Evolutionary conservation across 2,113 vertebrate genomes (phyloP), one percentile per base, ranked within the genome.

Genomic region (Morone chrysops): DNA sequence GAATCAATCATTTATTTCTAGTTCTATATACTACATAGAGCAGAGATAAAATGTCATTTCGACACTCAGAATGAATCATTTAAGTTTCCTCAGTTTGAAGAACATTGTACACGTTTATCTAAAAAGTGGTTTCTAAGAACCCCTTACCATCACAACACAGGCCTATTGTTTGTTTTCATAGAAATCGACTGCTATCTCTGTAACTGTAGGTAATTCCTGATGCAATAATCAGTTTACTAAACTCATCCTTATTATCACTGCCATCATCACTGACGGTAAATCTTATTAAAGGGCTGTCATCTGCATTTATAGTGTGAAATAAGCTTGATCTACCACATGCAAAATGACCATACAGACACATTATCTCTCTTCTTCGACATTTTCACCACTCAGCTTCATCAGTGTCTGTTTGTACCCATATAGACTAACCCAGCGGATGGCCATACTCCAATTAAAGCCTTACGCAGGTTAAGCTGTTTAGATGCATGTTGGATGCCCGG

Each of bases 381-480:
- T 57, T 61, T 61, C 31, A 8, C 20, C 22, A 43, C 17, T 40
- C 43, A 36, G 11, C 57, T 69, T 38, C 7, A 6, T 73, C 65
- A 36, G 63, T 6, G 69, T 59, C 54, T 36, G 18, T 69, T 80
- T 65, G 69, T 51, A 51, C 65, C n/a, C 17, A 14, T 40, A 50
- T 71, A 81, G 71, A 78, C 70, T 80, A 53, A 67, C 84, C 68
- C 36, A 76, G 38, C 75, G 62, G 71, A 80, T 74, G 81, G 82
- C 77, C 63, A 22, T 50, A 38, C 61, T 79, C 75, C 89, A 87
- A 51, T 79, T 81, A 69, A 80, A 57, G 65, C 85, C 87, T 81
- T 78, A 89, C 83, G 87, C 76, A 53, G 83, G 84, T 82, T 92
- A 89, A 92, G 88, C 92, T 53, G 84, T 90, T 93, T 82, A 89